phyloP scores from a whole-genome alignment of 2,797 vertebrate species.

The Halcyon badia region DNA sequence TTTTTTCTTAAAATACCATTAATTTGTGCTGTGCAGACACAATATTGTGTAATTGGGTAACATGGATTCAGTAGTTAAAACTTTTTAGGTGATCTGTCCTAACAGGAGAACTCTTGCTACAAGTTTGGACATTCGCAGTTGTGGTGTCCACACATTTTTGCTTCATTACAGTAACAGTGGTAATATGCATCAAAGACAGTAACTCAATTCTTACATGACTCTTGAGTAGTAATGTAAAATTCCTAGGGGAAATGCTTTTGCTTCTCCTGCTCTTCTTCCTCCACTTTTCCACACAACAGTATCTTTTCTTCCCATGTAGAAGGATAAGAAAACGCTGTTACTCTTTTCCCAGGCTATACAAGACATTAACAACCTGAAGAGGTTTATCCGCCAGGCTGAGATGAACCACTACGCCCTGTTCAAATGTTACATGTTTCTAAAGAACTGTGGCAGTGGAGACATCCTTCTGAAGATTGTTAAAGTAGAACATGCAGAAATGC shows the following conservation, averaged over 20 bases:
- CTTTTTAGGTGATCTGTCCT: neutral
- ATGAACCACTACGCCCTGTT: conserved; percentile 97
- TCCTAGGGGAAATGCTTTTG: neutral
- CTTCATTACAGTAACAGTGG: neutral
- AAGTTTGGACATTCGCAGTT: neutral
- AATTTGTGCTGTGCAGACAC: neutral
- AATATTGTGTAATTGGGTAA: fast-evolving
- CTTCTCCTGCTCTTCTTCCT: neutral
- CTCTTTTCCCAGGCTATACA: conserved; percentile 91
- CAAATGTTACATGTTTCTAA: conserved; percentile 95
- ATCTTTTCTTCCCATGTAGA: neutral
- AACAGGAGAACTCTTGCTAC: neutral
- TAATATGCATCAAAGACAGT: neutral
- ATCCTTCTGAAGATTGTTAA: conserved; percentile 92
- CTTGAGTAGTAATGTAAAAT: neutral
- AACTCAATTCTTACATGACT: neutral
- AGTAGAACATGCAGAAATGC: conserved; percentile 92
- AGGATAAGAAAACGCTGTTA: neutral
- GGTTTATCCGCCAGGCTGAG: conserved; percentile 95
- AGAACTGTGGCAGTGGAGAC: conserved; percentile 94
- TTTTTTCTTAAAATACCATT: neutral
- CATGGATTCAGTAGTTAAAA: neutral
- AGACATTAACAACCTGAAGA: conserved; percentile 98
- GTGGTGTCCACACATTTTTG: neutral
- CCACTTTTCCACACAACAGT: fast-evolving